phyloP scores from a whole-genome alignment of 2,888 invertebrate genomes.

The Cotesia congregata region DNA sequence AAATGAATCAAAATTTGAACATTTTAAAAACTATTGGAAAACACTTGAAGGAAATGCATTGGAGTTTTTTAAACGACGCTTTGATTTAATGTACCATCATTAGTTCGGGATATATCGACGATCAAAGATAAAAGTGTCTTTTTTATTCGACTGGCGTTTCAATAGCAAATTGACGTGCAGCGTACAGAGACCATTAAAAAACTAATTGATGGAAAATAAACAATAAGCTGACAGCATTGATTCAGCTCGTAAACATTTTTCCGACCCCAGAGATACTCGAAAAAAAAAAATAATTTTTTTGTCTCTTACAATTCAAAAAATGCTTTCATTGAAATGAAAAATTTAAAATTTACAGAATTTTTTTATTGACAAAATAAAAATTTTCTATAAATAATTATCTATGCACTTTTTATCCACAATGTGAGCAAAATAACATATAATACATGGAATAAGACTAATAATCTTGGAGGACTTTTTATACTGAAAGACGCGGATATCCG shows the following conservation, averaged over 20 bases:
- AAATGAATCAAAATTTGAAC: neutral
- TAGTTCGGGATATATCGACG: too few relatives aligned
- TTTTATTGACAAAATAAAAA: neutral
- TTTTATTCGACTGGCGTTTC: too few relatives aligned
- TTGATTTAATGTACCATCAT: neutral
- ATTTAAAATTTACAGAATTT: neutral
- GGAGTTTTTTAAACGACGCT: neutral
- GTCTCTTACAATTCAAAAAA: too few relatives aligned
- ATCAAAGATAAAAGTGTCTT: too few relatives aligned
- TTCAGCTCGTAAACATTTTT: too few relatives aligned
- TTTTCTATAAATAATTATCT: neutral
- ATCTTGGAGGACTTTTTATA: neutral
- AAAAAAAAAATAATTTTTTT: too few relatives aligned
- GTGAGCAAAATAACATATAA: neutral
- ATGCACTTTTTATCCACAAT: neutral
- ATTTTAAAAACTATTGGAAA: neutral
- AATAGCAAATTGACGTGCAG: too few relatives aligned
- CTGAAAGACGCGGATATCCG: slow-evolving; percentile 33
- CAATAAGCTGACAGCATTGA: too few relatives aligned
- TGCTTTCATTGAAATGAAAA: too few relatives aligned
- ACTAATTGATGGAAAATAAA: too few relatives aligned
- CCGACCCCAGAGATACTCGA: too few relatives aligned
- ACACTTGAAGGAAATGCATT: neutral
- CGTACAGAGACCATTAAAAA: too few relatives aligned
- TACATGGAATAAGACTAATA: neutral